Evolutionary conservation across 2,797 vertebrate genomes (phyloP).

Genomic region (Spinus olivaceus): DNA sequence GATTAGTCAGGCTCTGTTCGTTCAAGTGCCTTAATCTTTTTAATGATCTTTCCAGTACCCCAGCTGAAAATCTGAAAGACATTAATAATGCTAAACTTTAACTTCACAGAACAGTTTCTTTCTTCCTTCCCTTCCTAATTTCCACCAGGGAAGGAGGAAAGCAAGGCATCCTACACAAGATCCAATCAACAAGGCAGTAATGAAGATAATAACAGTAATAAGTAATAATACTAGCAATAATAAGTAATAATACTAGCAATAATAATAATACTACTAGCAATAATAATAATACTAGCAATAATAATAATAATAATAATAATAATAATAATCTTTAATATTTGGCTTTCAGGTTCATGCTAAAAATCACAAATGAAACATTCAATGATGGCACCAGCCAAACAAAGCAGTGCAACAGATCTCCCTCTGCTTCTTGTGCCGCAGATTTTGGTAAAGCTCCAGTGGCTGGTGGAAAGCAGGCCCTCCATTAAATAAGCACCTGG

Average conservation of each 20-base stretch:
- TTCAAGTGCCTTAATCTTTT: background rate
- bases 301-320: background rate
- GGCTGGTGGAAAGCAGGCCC: background rate
- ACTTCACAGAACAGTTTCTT: background rate
- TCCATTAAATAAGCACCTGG: background rate
- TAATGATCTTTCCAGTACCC: background rate
- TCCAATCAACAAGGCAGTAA: background rate
- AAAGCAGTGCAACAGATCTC: background rate
- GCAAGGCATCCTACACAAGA: accelerated
- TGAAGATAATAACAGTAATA: background rate
- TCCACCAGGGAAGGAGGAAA: background rate
- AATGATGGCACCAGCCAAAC: background rate
- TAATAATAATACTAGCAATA: accelerated
- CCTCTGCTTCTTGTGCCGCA: accelerated
- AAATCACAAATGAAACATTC: accelerated
- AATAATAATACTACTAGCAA: background rate
- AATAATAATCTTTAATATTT: background rate
- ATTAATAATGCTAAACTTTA: background rate
- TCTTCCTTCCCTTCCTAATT: background rate
- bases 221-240: accelerated
- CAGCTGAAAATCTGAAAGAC: background rate
- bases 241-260: accelerated
- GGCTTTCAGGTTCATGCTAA: background rate
- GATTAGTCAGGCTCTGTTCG: background rate
- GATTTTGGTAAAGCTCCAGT: background rate